Evolutionary conservation across 2,797 vertebrate genomes (phyloP), one percentile per base, ranked within the genome.

Genomic region (Danionella dracula): DNA sequence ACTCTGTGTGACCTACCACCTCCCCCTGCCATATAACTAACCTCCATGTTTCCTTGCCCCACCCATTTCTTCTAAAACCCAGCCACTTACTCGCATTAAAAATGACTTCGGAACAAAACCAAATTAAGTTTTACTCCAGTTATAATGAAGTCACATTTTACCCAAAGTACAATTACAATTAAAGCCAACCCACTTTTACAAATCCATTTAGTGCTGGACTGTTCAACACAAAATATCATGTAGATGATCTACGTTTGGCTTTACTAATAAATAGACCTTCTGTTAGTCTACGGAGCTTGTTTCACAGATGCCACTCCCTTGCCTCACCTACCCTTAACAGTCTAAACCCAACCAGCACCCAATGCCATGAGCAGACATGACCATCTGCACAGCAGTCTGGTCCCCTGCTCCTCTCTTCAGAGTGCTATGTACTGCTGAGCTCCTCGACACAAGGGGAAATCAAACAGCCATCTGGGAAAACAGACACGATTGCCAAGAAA

Each of bases 311-410:
- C 82, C 81, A 85, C 79, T 79, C 87, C 82, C 57, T 84, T 79
- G 81, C 82, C 79, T 80, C 76, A 76, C 78, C 80, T 76, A 82
- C 67, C 73, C 72, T 67, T 56, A 64, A 81, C 76, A 78, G 78
- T 79, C 79, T 66, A 65, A 65, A 78, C 79, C 79, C 67, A 65
- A 65, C 16, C 19, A 56, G 38, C 38, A 50, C 62, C 66, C 44
- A 59, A 38, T 58, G 42, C 73, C 66, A 37, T 56, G 37, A 71
- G 68, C 35, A 79, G 80, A 85, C 81, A 69, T 31, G 53, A 76
- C 88, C 89, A 91, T 89, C 86, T 90, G 88, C 76, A 76, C 74
- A 55, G 66, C 85, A 84, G 81, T 87, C 85, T 89, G 87, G 83
- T 84, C 81, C 78, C 65, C 68, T 58, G 72, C 58, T 66, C 16